Conservation (phyloP, 2,888 invertebrate species). For the Blera fallax region DNA sequence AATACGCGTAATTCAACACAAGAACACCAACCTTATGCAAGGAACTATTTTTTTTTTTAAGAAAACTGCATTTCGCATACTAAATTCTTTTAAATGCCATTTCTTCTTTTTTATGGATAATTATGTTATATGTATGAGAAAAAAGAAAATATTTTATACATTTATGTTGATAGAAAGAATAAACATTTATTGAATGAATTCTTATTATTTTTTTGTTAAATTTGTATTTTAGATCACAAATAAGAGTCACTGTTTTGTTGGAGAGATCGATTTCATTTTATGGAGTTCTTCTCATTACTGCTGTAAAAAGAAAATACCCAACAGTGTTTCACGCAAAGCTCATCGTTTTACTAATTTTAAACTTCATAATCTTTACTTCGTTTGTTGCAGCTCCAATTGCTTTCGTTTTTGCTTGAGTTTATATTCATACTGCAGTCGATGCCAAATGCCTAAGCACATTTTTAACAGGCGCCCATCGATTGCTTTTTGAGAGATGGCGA, state of each 20-base stretch:
- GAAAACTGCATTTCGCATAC: slow-evolving; percentile 66
- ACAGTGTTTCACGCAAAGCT: neutral
- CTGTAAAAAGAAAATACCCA: neutral
- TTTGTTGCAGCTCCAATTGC: neutral
- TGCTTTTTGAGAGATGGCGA: slow-evolving; percentile 79
- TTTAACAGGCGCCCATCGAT: slow-evolving; percentile 86
- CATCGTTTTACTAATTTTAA: neutral
- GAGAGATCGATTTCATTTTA: neutral
- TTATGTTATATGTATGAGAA: slow-evolving; percentile 41
- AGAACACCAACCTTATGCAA: slow-evolving; percentile 65
- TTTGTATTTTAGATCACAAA: slow-evolving; percentile 36
- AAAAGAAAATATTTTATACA: slow-evolving; percentile 62
- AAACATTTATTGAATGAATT: slow-evolving; percentile 60
- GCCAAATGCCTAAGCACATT: slow-evolving; percentile 95
- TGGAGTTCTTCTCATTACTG: neutral
- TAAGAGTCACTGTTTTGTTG: neutral
- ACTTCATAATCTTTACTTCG: neutral
- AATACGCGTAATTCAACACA: slow-evolving; percentile 4
- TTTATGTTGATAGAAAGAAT: slow-evolving; percentile 67
- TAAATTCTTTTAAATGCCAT: slow-evolving; percentile 68
- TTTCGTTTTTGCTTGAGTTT: slow-evolving; percentile 39
- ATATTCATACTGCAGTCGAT: slow-evolving; percentile 85
- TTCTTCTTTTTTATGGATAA: slow-evolving; percentile 67
- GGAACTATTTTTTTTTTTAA: slow-evolving; percentile 56
- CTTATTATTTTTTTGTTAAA: neutral